phyloP scores from a whole-genome alignment of 2,113 vertebrate genomes.

The Hyperopisus bebe region DNA sequence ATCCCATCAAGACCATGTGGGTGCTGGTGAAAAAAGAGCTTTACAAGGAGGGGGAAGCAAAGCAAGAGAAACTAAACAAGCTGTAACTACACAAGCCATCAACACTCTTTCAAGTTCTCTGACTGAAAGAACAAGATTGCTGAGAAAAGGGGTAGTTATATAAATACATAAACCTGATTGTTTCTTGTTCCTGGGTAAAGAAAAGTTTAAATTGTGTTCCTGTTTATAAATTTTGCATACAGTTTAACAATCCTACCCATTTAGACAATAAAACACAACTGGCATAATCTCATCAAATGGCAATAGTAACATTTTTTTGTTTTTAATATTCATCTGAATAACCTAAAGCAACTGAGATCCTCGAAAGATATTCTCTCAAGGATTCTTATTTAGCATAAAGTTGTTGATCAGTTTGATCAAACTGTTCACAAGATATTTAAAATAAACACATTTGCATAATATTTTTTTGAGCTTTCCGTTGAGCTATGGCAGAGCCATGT shows the following conservation, averaged over 20 bases:
- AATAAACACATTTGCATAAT: not conserved
- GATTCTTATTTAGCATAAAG: not conserved
- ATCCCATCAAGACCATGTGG: not conserved
- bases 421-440: not conserved
- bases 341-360: not conserved
- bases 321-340: not conserved
- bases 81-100: not conserved
- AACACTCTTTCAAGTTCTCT: not conserved
- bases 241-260: not conserved
- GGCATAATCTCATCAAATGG: not conserved
- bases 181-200: not conserved
- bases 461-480: not conserved
- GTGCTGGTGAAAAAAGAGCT: not conserved
- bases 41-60: not conserved
- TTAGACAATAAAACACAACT: not conserved
- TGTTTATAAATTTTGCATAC: not conserved
- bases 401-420: not conserved
- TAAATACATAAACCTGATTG: not conserved
- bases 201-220: not conserved
- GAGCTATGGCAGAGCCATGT: not conserved
- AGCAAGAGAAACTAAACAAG: not conserved
- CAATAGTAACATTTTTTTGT: not conserved
- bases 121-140: not conserved
- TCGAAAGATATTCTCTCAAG: not conserved
- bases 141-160: not conserved